Conservation (phyloP, 2,113 vertebrate species). For the Arenaria interpres region DNA sequence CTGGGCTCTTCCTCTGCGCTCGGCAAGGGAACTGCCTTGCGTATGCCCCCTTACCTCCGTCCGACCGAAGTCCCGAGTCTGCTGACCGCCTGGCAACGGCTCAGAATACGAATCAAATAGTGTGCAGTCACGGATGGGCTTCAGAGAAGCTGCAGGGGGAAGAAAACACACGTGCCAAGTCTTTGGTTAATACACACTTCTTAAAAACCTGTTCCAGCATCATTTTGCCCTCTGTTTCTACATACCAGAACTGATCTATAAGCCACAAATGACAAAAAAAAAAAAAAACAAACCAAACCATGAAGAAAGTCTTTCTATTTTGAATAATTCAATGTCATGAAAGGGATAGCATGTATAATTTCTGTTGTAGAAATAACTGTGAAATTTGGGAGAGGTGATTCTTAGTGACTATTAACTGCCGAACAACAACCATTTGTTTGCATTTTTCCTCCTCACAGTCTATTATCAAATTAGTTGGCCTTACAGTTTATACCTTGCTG, state of each 20-base stretch:
- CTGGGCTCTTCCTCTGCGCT: neutral
- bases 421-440: neutral
- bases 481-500: neutral
- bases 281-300: too few relatives aligned
- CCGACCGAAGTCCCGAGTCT: slow-evolving; percentile 57
- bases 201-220: neutral
- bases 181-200: neutral
- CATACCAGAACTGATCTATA: neutral
- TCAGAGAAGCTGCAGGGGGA: slow-evolving; percentile 70
- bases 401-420: neutral
- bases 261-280: neutral
- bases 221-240: neutral
- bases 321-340: neutral
- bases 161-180: neutral
- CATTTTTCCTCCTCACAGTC: neutral
- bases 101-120: slow-evolving; percentile 76
- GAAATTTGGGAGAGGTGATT: neutral
- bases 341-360: neutral
- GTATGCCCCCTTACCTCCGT: slow-evolving; percentile 68
- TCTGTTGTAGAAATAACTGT: neutral
- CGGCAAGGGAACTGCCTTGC: neutral
- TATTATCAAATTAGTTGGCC: neutral
- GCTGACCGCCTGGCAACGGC: slow-evolving; percentile 61
- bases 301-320: neutral
- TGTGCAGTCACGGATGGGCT: slow-evolving; percentile 56